Base-by-base conservation (phyloP, 2,797 vertebrate species). In the Novumbra hubbsi region DNA sequence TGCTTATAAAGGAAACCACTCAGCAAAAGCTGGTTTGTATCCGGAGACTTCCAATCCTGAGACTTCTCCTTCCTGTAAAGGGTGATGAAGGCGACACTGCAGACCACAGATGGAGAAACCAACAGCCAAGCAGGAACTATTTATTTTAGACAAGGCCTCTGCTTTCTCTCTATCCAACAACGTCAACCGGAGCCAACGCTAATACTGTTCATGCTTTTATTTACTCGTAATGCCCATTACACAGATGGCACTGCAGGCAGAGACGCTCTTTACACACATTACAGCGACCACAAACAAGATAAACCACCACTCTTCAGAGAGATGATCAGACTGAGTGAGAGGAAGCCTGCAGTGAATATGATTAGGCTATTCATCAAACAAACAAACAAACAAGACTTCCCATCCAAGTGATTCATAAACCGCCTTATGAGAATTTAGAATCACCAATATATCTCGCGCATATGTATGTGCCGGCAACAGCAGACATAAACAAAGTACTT, bases 241-340 rank as follows among this genome's bases (percentile, higher is more conserved):
- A 76, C 72, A 76, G 34, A 77, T 75, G 80, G 85, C 82, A 81
- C 82, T 78, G 88, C 75, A 76, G 84, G 77, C 76, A 84, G 81
- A 89, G 85, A 83, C 88, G 87, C 86, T 86, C 86, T 88, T 90
- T 86, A 89, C 78, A 78, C 90, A 90, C 89, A 90, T 91, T 91
- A 92, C 80, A 67, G 48, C 45, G 84, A 76, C 83, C 38, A 76
- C 79, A 90, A 92, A 92, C 83, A 78, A 88, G 87, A 92, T 91
- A 88, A 91, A 86, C 80, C 83, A 74, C 80, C 82, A 84, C 88
- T 90, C 85, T 72, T 81, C 78, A 84, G 83, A 90, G 85, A 77
- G 71, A 85, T 82, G 78, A 89, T 85, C 85, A 81, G 81, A 88
- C 83, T 80, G 81, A 64, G 48, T 78, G 78, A 78, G 74, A 76